phyloP scores from a whole-genome alignment of 2,888 invertebrate genomes.

The Pterobdella sp. region DNA sequence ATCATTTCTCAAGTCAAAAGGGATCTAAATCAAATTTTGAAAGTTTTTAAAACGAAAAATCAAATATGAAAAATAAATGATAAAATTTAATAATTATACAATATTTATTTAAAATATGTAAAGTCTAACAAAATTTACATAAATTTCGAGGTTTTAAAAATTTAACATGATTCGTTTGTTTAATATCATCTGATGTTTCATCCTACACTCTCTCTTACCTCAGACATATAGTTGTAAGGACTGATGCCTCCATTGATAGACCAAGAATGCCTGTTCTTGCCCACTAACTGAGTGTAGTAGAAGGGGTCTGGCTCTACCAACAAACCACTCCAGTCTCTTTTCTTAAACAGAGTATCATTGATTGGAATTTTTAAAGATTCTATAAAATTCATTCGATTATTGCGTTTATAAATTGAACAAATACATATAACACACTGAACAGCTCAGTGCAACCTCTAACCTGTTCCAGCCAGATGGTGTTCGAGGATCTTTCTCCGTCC shows the following conservation, averaged over 20 bases:
- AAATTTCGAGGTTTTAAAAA: too few species aligned
- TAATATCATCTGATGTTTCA: not conserved
- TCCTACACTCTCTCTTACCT: not conserved
- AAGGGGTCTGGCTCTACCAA: conserved; percentile 60
- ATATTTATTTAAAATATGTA: too few species aligned
- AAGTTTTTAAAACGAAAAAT: too few species aligned
- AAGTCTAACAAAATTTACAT: too few species aligned
- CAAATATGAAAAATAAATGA: too few species aligned
- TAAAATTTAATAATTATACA: too few species aligned
- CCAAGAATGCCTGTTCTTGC: conserved; percentile 57
- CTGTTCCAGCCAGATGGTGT: conserved; percentile 65
- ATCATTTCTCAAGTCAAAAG: too few species aligned
- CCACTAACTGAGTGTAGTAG: conserved; percentile 64
- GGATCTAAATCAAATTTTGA: too few species aligned
- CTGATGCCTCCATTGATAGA: conserved; percentile 72
- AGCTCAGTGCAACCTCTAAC: conserved; percentile 60
- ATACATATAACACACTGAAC: not conserved
- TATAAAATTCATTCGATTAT: not conserved
- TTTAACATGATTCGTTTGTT: too few species aligned
- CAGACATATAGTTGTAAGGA: conserved; percentile 48
- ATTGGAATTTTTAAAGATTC: not conserved
- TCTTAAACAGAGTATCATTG: conserved; percentile 53
- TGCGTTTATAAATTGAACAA: not conserved
- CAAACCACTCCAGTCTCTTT: conserved; percentile 27
- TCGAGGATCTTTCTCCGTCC: conserved; percentile 58